Evolutionary conservation across 2,888 invertebrate species (phyloP).

Genomic region (Apamea monoglypha): DNA sequence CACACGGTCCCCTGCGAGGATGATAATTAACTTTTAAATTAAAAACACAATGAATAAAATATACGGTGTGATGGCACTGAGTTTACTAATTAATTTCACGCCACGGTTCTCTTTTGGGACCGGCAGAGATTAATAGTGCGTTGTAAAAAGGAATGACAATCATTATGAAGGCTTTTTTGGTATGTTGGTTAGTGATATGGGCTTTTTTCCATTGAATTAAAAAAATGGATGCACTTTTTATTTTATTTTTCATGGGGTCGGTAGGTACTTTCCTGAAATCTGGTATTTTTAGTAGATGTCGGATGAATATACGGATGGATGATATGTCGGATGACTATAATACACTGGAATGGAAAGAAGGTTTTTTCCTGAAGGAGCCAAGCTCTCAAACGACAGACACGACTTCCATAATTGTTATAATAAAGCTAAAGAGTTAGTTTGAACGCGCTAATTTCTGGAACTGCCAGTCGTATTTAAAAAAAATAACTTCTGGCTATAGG

Average conservation of each 20-base stretch:
- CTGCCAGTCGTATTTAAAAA: no score
- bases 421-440: no score
- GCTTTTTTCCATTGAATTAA: constrained; percentile 4
- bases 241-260: no score
- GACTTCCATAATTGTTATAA: not conserved
- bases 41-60: constrained; percentile 70
- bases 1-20: constrained; percentile 38
- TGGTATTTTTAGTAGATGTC: not conserved
- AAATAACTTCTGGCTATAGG: no score
- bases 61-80: constrained; percentile 48
- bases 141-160: constrained; percentile 43
- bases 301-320: not conserved
- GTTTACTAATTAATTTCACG: constrained; percentile 59
- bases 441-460: no score
- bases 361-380: not conserved
- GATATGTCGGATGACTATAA: not conserved
- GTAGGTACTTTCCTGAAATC: not conserved
- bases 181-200: not conserved
- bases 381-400: not conserved
- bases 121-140: constrained; percentile 56
- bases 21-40: constrained; percentile 71
- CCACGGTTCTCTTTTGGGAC: constrained; percentile 26
- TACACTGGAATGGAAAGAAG: not conserved
- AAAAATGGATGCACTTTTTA: not conserved
- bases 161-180: constrained; percentile 16